These are phyloP conservation scores for Phenganax stokvisi DNA, from an alignment of 92 coral and sea anemone species.

Conservation along the genomic window DNA sequence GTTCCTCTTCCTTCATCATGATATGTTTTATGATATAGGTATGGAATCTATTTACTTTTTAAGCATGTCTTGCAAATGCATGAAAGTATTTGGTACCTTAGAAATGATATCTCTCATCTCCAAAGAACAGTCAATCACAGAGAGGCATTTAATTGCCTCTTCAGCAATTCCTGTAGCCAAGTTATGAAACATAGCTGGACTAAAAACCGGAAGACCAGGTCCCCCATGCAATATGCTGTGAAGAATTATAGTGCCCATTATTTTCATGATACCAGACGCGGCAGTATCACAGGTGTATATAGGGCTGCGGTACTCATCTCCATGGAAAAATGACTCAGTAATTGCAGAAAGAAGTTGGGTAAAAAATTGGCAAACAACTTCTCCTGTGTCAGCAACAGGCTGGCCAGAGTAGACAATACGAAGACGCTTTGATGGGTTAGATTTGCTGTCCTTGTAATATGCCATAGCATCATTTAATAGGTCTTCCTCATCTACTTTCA, in stretches of 20 bases:
- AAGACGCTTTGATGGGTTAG: slow-evolving; percentile 49
- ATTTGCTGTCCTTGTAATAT: slow-evolving; percentile 51
- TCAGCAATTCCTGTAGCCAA: slow-evolving; percentile 52
- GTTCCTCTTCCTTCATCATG: neutral
- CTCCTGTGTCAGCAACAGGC: slow-evolving; percentile 62
- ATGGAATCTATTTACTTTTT: no score
- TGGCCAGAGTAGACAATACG: slow-evolving; percentile 48
- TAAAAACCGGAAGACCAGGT: slow-evolving; percentile 60
- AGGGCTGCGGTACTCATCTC: slow-evolving; percentile 33
- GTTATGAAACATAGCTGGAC: slow-evolving; percentile 48
- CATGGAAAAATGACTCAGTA: slow-evolving; percentile 45
- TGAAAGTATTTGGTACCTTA: neutral
- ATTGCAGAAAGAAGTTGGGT: slow-evolving; percentile 53
- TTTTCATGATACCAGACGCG: slow-evolving; percentile 60
- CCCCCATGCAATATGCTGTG: slow-evolving; percentile 59
- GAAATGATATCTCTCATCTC: slow-evolving; percentile 29
- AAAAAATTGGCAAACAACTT: slow-evolving; percentile 59
- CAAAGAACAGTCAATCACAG: slow-evolving; percentile 53
- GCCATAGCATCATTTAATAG: slow-evolving; percentile 54
- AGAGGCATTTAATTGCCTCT: slow-evolving; percentile 47
- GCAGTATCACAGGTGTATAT: slow-evolving; percentile 44
- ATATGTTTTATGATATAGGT: no score
- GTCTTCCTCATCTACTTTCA: slow-evolving; percentile 49
- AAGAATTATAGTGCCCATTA: slow-evolving; percentile 57
- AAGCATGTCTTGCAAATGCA: no score